Base-by-base conservation (phyloP, 2,888 invertebrate species). In the Pycnomerus fuliginosus region DNA sequence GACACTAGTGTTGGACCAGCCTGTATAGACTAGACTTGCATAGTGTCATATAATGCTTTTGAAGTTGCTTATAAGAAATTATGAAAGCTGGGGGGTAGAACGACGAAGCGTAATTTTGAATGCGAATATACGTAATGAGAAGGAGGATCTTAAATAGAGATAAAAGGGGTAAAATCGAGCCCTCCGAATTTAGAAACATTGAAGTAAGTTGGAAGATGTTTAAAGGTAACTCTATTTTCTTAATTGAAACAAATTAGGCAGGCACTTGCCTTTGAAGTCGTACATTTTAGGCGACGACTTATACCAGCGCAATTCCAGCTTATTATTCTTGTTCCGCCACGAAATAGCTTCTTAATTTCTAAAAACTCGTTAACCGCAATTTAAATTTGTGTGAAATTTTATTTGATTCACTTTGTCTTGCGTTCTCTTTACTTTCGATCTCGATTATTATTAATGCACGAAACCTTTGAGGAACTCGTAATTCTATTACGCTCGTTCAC, bases 311-410 rank as follows among this genome's bases (percentile, higher is more conserved):
- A 61, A 62, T 64, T 60, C 60, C 52, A 54, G 56, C 63, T 62
- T 61, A 65, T 67, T 68, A 67, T 66, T 67, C 65, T 56, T 61
- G 63, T 65, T 69, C 64, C 66, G 61, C 55, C 54, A 45, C 60
- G 65, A 64, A 62, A 69, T 70, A 58, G 69, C 68, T 69, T 66
- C 68, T 64, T 67, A 67, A 69, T 67, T 67, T 63, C 64, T 53
- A 62, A 66, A 69, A 70, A 69, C 65, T 68, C 61, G 67, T 70
- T 69, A 69, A 66, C 67, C 67, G 54, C 68, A 67, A 68, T 68
- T 67, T 67, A 60, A 68, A 68, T 67, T 67, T 67, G 67, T 60
- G 62, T 63, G 64, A 67, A 66, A 68, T 65, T 71, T 65, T 62
- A 67, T 70, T 61, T 50, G 59, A 56, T 59, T 61, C 62, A 44